Evolutionary conservation across 1,140 invertebrate genomes (phyloP).

Genomic region (Drosophila aff.): DNA sequence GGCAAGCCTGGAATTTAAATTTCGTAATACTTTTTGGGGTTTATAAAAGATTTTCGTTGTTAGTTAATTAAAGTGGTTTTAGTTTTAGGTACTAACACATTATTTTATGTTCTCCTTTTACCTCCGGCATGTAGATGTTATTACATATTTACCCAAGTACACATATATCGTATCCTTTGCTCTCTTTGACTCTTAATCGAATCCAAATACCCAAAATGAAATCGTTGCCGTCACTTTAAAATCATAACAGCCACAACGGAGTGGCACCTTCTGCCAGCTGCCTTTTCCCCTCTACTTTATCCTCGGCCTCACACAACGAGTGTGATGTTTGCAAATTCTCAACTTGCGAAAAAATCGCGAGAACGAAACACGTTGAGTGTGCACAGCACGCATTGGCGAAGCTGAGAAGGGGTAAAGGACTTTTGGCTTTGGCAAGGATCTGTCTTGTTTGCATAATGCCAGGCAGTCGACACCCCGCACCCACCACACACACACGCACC

Average conservation of each 20-base stretch:
- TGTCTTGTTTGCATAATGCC: slow-evolving; percentile 74
- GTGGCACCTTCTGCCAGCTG: slow-evolving; percentile 17
- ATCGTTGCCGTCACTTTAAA: slow-evolving; percentile 33
- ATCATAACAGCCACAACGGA: slow-evolving; percentile 33
- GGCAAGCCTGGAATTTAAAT: background rate
- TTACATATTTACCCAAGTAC: background rate
- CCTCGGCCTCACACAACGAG: background rate
- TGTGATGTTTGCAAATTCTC: slow-evolving; percentile 57
- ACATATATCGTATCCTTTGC: background rate
- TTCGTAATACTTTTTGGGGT: too few relatives aligned
- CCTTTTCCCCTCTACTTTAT: background rate
- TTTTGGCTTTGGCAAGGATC: slow-evolving; percentile 34
- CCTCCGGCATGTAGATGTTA: too few relatives aligned
- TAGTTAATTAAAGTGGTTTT: background rate
- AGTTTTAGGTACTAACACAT: background rate
- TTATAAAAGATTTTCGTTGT: background rate
- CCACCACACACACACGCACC: background rate
- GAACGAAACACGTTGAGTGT: slow-evolving; percentile 34
- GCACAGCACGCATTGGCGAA: slow-evolving; percentile 21
- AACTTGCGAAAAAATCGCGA: slow-evolving; percentile 46
- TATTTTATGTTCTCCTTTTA: background rate
- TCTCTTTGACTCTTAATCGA: background rate
- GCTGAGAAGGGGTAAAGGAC: slow-evolving; percentile 30
- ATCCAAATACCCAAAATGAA: slow-evolving; percentile 12
- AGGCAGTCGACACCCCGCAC: slow-evolving; percentile 55